Evolutionary conservation across 1,140 invertebrate genomes (phyloP).

Genomic region (Hesperophylax magnus): DNA sequence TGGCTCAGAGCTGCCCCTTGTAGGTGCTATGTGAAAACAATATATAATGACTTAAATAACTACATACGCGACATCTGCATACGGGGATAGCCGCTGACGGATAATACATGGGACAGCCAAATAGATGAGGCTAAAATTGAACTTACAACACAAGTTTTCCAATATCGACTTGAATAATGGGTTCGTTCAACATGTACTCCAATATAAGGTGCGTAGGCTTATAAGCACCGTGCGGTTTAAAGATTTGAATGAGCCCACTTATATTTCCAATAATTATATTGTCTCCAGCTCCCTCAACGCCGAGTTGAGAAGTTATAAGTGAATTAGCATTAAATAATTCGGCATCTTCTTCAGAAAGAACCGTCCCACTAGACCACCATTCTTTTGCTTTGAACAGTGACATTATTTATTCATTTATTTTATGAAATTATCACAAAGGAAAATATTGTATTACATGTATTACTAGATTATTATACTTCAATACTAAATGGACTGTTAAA

Average conservation of each 20-base stretch:
- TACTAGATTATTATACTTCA: too few species aligned
- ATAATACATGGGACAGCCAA: too few species aligned
- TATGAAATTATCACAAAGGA: neutral
- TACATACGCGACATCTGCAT: too few species aligned
- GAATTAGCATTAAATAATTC: conserved; percentile 65
- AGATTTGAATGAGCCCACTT: conserved; percentile 79
- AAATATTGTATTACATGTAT: neutral
- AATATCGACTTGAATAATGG: conserved; percentile 80
- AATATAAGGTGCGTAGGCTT: conserved; percentile 79
- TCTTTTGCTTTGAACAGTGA: conserved; percentile 86
- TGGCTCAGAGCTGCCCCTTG: too few species aligned
- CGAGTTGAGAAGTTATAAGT: conserved; percentile 76
- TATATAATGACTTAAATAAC: too few species aligned
- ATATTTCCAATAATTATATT: conserved; percentile 81
- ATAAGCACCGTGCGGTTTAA: conserved; percentile 73
- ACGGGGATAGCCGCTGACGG: too few species aligned
- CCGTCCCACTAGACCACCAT: conserved; percentile 80
- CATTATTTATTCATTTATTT: conserved; percentile 65
- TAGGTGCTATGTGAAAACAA: too few species aligned
- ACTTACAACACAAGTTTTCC: conserved; percentile 84
- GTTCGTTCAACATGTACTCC: conserved; percentile 76
- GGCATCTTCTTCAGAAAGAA: conserved; percentile 76
- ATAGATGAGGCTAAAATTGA: neutral
- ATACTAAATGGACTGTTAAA: too few species aligned
- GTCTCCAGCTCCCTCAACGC: conserved; percentile 73